Evolutionary conservation across 2,113 vertebrate species (phyloP), one percentile per base, ranked within the genome.

Genomic region (Brevimyrus niger): DNA sequence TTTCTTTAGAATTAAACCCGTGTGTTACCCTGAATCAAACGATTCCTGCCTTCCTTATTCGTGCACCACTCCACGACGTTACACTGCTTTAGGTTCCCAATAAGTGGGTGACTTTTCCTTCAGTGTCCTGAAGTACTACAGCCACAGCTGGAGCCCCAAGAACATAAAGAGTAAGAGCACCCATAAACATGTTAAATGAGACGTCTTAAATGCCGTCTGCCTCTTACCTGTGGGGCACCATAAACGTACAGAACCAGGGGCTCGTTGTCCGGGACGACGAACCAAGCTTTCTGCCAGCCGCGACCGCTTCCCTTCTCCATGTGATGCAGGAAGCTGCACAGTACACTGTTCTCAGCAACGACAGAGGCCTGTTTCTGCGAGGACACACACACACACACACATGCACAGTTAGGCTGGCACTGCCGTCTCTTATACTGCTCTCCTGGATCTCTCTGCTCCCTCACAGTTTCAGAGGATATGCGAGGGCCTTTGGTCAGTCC

Each of bases 231-330:
- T 19, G 97, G 97, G 51, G 97, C 97, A 73, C 97, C 97, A 0
- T 98, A 98, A 93, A 98, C 92, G 92, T 98, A 98, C 51, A 98
- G 96, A 87, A 98, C 97, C 91, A 98, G 94, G 1, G 97, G 97
- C 91, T 98, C 97, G 0, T 96, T 98, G 48, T 97, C 97, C 0
- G 97, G 97, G 89, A 98, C 94, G 92, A 98, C 96, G 4, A 97
- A 97, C 97, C 97, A 98, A 38, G 97, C 97, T 89, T 97, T 97
- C 93, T 97, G 97, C 97, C 97, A 98, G 91, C 97, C 95, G 89
- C 97, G 95, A 1, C 96, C 96, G 0, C 92, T 90, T 8, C 97
- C 96, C 87, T 97, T 98, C 93, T 97, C 97, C 97, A 97, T 97
- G 94, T 97, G 97, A 92, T 98, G 96, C 85, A 98, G 95, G 91